Evolutionary conservation across 2,888 invertebrate genomes (phyloP), one percentile per base, ranked within the genome.

Genomic region (Drosophila prolongata): DNA sequence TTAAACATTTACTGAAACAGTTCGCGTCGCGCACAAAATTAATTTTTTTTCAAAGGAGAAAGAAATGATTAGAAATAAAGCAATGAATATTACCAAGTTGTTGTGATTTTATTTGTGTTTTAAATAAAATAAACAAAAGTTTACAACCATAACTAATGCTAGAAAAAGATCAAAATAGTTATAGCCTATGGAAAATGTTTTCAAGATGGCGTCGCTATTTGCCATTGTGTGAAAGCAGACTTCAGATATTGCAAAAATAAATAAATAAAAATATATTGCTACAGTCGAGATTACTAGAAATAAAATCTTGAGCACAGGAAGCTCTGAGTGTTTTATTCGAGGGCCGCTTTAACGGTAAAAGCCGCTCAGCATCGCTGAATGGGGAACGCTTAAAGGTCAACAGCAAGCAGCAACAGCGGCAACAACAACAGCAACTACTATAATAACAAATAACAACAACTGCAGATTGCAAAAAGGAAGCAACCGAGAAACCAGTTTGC

Each of bases 1-100:
- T 90, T 80, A 83, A 90, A 89, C 90, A 90, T 90, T 90, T 83
- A 84, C 82, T 82, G 87, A 76, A 84, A 82, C 86, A 90, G 90
- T 89, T 88, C 90, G 84, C 89, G 85, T 76, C 80, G 80, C 89
- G 87, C 86, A 72, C 56, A 59, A 73, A 58, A 64, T 42, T 61
- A n/a, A 40, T 46, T 64, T 24, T 60, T 60, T 40, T 43, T 40
- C 34, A 53, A 55, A 43, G 62, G 37, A 50, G 58, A 47, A 49
- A 60, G 38, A n/a, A 19, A 55, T n/a, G 6, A 30, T 14, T 38
- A 34, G 24, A 24, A 11, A 10, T 19, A 9, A 11, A 13, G 14
- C 30, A 16, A 34, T 46, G 8, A 1, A 13, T 42, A 11, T 1
- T 9, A 10, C 13, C 13, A 9, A 65, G 19, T 67, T 56, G 19